These are phyloP conservation scores for Plectrocnemia conspersa DNA, from an alignment of 1,140 invertebrate genomes.

Conservation along the genomic window DNA sequence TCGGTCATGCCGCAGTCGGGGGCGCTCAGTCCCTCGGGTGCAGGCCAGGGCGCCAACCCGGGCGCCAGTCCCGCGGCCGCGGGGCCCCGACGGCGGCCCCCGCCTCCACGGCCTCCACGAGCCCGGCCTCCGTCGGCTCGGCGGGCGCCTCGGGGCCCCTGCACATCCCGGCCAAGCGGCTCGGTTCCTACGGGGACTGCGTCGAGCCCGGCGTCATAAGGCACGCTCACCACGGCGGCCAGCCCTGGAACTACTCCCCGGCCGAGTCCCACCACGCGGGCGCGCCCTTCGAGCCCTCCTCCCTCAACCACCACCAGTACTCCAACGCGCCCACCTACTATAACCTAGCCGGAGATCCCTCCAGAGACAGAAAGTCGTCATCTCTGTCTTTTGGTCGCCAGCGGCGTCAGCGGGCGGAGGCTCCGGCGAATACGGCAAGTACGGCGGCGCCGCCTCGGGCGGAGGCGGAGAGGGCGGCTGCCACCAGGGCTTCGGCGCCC, in stretches of 20 bases:
- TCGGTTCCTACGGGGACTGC: conserved; percentile 59
- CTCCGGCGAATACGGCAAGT: conserved; percentile 59
- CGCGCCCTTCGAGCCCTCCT: conserved; percentile 54
- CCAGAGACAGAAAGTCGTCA: conserved; percentile 55
- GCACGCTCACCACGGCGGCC: conserved; percentile 65
- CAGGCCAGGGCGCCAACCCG: conserved; percentile 42
- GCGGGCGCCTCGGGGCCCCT: conserved; percentile 57
- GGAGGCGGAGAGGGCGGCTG: conserved; percentile 55
- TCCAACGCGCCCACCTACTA: conserved; percentile 70
- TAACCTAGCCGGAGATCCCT: conserved; percentile 64
- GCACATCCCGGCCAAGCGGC: conserved; percentile 78
- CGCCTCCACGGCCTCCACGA: conserved; percentile 63
- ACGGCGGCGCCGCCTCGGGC: conserved; percentile 52
- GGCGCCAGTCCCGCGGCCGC: conserved; percentile 45
- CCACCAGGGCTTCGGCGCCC: conserved; percentile 66
- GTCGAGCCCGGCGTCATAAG: conserved; percentile 67
- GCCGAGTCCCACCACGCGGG: conserved; percentile 58
- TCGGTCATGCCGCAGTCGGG: conserved; percentile 54
- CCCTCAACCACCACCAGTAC: conserved; percentile 69
- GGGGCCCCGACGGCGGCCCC: conserved; percentile 52
- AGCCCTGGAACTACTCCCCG: conserved; percentile 65
- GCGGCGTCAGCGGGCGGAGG: conserved; percentile 56
- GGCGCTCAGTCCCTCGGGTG: conserved; percentile 45
- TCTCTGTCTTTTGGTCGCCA: conserved; percentile 68
- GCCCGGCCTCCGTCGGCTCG: conserved; percentile 63